Conservation (phyloP, 2,888 invertebrate genomes). For the Eupeodes luniger region DNA sequence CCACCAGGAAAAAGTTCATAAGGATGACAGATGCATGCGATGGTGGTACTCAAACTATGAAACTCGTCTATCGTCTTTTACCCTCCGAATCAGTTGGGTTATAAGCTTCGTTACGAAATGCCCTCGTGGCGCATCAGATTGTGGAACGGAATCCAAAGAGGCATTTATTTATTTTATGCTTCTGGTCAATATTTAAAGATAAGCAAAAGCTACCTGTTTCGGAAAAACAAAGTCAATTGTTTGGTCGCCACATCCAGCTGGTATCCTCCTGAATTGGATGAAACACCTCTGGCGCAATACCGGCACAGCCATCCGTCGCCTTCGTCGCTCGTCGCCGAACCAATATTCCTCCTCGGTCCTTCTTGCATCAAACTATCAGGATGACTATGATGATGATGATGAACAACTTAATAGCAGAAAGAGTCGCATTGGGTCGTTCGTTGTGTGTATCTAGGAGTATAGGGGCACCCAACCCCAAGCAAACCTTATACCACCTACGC, state of each 20-base stretch:
- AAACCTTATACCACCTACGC: neutral
- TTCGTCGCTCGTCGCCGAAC: too few relatives aligned
- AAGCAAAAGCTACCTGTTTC: constrained; percentile 63
- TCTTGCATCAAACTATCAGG: neutral
- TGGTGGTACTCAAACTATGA: neutral
- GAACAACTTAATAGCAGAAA: constrained; percentile 72
- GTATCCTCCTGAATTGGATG: constrained; percentile 43
- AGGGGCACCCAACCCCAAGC: too few relatives aligned
- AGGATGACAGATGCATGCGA: constrained; percentile 43
- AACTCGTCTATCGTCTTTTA: too few relatives aligned
- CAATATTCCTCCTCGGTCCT: too few relatives aligned
- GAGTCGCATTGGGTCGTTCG: constrained; percentile 43
- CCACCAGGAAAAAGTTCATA: constrained; percentile 11
- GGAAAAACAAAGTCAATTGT: constrained; percentile 69
- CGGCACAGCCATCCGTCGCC: neutral
- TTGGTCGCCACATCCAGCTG: constrained; percentile 63
- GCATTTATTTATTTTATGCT: constrained; percentile 31
- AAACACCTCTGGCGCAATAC: constrained; percentile 59
- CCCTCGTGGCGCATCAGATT: constrained; percentile 15
- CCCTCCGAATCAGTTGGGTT: constrained; percentile 33
- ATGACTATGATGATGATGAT: constrained; percentile 49
- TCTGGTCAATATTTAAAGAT: constrained; percentile 68
- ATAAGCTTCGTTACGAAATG: constrained; percentile 11
- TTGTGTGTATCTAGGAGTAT: neutral
- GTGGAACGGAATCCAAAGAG: constrained; percentile 42